phyloP scores from a whole-genome alignment of 2,888 invertebrate species.

The Pediacus dermestoides region DNA sequence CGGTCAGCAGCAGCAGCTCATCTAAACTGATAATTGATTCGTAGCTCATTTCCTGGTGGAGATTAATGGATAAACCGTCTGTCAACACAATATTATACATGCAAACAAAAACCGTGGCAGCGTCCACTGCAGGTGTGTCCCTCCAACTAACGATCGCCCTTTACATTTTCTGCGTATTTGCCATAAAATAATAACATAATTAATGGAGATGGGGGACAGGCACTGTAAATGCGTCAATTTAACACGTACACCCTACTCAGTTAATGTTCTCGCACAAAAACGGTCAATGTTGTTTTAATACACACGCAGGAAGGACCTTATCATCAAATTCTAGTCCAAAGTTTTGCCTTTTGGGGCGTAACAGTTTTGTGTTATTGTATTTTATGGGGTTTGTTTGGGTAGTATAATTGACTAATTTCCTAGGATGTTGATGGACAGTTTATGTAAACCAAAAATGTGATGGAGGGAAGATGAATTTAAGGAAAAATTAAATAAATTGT shows the following conservation, averaged over 20 bases:
- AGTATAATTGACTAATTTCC: too few species aligned
- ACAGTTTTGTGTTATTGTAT: slow-evolving; percentile 7
- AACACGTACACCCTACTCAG: slow-evolving; percentile 5
- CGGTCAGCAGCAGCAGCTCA: slow-evolving; percentile 25
- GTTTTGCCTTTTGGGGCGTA: slow-evolving; percentile 5
- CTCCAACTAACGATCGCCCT: slow-evolving; percentile 2
- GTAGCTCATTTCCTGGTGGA: slow-evolving; percentile 38
- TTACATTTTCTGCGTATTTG: not conserved
- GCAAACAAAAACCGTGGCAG: slow-evolving; percentile 36
- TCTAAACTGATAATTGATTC: slow-evolving; percentile 35
- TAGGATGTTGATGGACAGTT: too few species aligned
- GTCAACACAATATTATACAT: slow-evolving; percentile 43
- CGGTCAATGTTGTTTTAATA: too few species aligned
- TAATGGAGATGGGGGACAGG: slow-evolving; percentile 3
- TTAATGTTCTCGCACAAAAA: too few species aligned
- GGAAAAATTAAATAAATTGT: too few species aligned
- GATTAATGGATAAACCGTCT: slow-evolving; percentile 43
- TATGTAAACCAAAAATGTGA: too few species aligned
- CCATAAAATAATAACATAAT: slow-evolving; percentile 6
- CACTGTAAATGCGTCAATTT: slow-evolving; percentile 6
- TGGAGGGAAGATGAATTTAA: too few species aligned
- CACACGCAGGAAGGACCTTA: slow-evolving; percentile 10
- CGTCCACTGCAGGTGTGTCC: slow-evolving; percentile 36
- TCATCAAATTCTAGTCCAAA: slow-evolving; percentile 22
- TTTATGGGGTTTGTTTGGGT: slow-evolving; percentile 4